Evolutionary conservation across 1,140 invertebrate genomes (phyloP).

Genomic region (Diabrotica virgifera): DNA sequence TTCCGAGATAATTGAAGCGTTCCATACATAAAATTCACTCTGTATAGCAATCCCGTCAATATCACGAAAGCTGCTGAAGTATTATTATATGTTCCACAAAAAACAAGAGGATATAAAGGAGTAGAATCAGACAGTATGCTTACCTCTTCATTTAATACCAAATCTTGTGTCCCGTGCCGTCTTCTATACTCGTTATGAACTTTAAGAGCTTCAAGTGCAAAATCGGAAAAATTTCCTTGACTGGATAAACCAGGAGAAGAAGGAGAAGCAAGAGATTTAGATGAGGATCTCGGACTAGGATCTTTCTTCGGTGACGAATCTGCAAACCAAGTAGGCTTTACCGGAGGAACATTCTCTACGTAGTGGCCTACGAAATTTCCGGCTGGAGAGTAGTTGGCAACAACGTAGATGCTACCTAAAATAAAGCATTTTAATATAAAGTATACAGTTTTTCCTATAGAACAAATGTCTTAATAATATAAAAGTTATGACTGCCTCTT

Average conservation of each 20-base stretch:
- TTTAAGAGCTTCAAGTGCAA: constrained; percentile 64
- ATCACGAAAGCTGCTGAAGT: too few relatives aligned
- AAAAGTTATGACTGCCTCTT: too few relatives aligned
- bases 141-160: constrained; percentile 65
- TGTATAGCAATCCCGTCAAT: too few relatives aligned
- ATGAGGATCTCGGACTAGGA: constrained; percentile 5
- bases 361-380: constrained; percentile 83
- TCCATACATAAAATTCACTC: too few relatives aligned
- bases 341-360: constrained; percentile 67
- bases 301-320: neutral
- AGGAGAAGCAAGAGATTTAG: neutral
- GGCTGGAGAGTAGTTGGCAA: constrained; percentile 82
- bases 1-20: too few relatives aligned
- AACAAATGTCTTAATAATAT: too few relatives aligned
- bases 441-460: too few relatives aligned
- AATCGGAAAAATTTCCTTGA: constrained; percentile 31
- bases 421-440: neutral
- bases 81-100: too few relatives aligned
- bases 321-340: constrained; percentile 25
- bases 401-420: constrained; percentile 67
- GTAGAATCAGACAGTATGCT: constrained; percentile 33
- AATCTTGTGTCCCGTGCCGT: constrained; percentile 65
- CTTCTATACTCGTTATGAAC: constrained; percentile 76
- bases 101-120: too few relatives aligned
- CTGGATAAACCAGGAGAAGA: neutral